A percentile compares a stretch with the other conserved stretches of the same genome.
These are phyloP conservation scores for Turnix velox DNA, from an alignment of 2,113 vertebrate genomes.

Conservation along the genomic window DNA sequence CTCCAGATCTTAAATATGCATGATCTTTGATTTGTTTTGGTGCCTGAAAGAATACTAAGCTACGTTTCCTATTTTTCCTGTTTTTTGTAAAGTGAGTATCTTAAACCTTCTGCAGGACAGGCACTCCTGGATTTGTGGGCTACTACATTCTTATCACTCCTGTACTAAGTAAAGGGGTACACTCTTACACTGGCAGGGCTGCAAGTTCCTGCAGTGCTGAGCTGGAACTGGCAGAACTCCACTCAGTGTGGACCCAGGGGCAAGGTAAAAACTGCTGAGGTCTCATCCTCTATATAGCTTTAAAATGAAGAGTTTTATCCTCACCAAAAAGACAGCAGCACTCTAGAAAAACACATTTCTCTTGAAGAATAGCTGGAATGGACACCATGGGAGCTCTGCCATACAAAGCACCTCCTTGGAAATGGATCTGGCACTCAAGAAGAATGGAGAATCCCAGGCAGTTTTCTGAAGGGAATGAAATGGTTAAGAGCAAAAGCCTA, in stretches of 20 bases:
- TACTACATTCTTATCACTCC: not conserved
- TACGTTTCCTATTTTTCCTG: not conserved
- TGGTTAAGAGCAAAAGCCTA: not conserved
- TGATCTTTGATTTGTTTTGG: not conserved
- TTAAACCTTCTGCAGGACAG: not conserved
- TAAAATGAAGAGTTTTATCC: not conserved
- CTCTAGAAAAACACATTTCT: not conserved
- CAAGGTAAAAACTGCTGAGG: not conserved
- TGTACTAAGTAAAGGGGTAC: not conserved
- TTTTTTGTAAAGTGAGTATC: not conserved
- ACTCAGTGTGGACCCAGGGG: not conserved
- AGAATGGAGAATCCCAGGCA: not conserved
- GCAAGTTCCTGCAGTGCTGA: not conserved
- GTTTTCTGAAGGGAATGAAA: not conserved
- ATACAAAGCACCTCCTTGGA: not conserved
- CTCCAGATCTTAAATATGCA: not conserved
- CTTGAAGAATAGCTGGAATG: not conserved
- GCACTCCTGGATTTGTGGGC: not conserved
- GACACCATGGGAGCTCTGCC: not conserved
- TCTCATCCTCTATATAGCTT: not conserved
- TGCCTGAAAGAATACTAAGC: not conserved
- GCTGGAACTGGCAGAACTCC: rapidly evolving
- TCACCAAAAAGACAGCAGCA: not conserved
- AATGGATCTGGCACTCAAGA: not conserved
- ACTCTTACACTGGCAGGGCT: not conserved